phyloP scores from a whole-genome alignment of 2,888 invertebrate genomes.

The Stenodema calcarata region DNA sequence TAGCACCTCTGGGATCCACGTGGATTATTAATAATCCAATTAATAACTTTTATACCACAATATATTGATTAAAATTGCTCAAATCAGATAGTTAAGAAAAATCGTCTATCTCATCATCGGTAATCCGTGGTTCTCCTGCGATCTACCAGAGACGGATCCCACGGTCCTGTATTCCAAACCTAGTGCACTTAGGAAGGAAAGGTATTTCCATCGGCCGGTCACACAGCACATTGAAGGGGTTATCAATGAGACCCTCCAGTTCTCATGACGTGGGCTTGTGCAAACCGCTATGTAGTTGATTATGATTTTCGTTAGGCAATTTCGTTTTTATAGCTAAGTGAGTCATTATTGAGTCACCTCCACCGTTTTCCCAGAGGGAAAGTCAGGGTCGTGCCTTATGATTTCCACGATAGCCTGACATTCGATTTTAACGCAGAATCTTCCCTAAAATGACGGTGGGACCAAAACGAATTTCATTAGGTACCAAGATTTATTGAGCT shows the following conservation, averaged over 20 bases:
- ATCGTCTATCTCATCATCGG: neutral
- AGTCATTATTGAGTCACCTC: neutral
- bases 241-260: neutral
- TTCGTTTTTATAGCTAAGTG: neutral
- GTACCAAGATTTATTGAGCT: too few species aligned
- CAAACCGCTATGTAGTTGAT: neutral
- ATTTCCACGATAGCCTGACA: neutral
- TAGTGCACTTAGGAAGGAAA: neutral
- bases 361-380: neutral
- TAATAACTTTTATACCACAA: too few species aligned
- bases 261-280: neutral
- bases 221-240: neutral
- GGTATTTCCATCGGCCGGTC: neutral
- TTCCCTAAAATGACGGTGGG: neutral
- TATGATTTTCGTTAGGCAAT: neutral
- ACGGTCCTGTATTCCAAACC: neutral
- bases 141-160: neutral
- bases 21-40: too few species aligned
- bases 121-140: neutral
- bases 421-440: neutral
- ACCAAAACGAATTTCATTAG: neutral
- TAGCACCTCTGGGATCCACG: too few species aligned
- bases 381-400: neutral
- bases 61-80: neutral
- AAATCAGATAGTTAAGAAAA: neutral